phyloP scores from a whole-genome alignment of 2,797 vertebrate species.

The Anableps anableps region DNA sequence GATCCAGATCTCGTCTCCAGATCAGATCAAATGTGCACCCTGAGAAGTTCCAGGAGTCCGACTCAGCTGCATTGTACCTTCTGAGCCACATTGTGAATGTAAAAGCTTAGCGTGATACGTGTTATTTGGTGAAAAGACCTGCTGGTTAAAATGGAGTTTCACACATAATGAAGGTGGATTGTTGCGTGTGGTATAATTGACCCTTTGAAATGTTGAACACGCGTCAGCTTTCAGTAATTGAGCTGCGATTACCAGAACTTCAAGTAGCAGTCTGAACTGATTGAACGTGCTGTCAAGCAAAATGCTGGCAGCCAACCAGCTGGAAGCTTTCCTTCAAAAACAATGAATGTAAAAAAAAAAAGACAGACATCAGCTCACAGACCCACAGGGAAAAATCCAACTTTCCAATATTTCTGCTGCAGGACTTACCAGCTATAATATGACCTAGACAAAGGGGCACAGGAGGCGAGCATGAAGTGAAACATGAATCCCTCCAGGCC shows the following conservation, averaged over 20 bases:
- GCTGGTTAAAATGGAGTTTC: slow-evolving; percentile 6
- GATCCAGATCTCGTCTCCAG: slow-evolving; percentile 7
- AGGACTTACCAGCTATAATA: slow-evolving; percentile 53
- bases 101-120: background rate
- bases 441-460: slow-evolving; percentile 55
- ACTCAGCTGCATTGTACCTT: slow-evolving; percentile 14
- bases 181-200: slow-evolving; percentile 2
- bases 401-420: slow-evolving; percentile 39
- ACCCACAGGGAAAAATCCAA: slow-evolving; percentile 16
- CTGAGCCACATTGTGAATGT: slow-evolving; percentile 5
- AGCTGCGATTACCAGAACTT: slow-evolving; percentile 31
- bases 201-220: slow-evolving; percentile 30
- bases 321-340: slow-evolving; percentile 15
- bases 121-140: slow-evolving; percentile 5
- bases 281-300: slow-evolving; percentile 17
- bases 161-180: background rate
- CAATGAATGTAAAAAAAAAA: slow-evolving; percentile 2
- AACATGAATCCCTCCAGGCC: slow-evolving; percentile 73
- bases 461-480: slow-evolving; percentile 52
- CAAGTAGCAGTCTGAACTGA: slow-evolving; percentile 54
- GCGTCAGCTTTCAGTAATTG: slow-evolving; percentile 18
- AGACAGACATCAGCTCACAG: background rate
- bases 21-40: background rate
- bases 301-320: slow-evolving; percentile 30
- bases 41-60: background rate